Base-by-base conservation (phyloP, 2,888 invertebrate genomes). In the Rambutsinella grinnellia region DNA sequence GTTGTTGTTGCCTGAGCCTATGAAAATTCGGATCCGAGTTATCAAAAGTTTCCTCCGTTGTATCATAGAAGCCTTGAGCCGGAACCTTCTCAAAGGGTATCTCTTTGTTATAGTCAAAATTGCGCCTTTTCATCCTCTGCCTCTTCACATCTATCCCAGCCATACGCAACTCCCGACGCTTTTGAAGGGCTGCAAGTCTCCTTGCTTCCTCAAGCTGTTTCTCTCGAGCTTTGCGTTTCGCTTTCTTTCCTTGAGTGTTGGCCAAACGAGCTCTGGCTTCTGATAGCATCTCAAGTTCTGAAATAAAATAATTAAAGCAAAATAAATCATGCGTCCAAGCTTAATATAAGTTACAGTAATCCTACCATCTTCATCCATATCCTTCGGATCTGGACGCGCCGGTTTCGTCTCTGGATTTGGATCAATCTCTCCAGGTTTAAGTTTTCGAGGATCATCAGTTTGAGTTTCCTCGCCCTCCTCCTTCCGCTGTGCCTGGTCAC, bases 371-470 rank as follows among this genome's bases (percentile, higher is more conserved):
- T 99, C 99, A 88, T 99, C 99, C 99, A 99, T 99, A 86, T 99
- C 99, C 85, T 99, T 96, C 1, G 99, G 99, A 88, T 99, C 99
- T 0, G 99, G 99, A 62, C 99, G 90, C 0, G 99, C 99, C 2
- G 99, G 99, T 87, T 99, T 99, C 0, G 99, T 99, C 88, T 99
- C 99, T 10, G 99, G 99, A 88, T 99, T 99, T 0, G 99, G 99
- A 88, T 99, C 99, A 85, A 99, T 99, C 89, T 99, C 99, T 26
- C 99, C 99, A 0, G 99, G 99, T 86, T 97, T 97, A 51, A 99
- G 89, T 86, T 99, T 99, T 44, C 99, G 90, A 0, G 99, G 98
- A 88, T 99, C 99, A 88, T 96, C 96, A 44, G 92, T 91, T 76
- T 91, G 91, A 88, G 96, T 96, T 84, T 95, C 96, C 2, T 95